These are phyloP conservation scores for Sebastes nivosus DNA, from an alignment of 2,797 vertebrate species.

Conservation along the genomic window DNA sequence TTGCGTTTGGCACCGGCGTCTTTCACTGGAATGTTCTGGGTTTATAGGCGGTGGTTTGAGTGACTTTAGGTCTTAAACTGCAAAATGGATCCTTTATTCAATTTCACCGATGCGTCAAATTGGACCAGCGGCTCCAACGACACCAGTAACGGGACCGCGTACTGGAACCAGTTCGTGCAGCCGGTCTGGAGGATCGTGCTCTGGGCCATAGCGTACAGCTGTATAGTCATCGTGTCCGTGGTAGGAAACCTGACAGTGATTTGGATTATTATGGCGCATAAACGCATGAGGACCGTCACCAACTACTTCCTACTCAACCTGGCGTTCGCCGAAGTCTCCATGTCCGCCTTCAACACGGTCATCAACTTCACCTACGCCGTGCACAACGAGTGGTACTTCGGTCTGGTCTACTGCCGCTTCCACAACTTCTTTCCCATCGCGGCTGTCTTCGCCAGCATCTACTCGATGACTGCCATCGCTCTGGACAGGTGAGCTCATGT, in stretches of 20 bases:
- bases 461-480: conserved; percentile 96
- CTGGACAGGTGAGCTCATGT: conserved; percentile 83
- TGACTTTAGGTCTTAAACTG: neutral
- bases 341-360: conserved; percentile 96
- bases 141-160: conserved; percentile 74
- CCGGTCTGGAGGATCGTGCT: conserved; percentile 92
- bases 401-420: conserved; percentile 94
- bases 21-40: neutral
- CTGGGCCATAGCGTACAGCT: conserved; percentile 91
- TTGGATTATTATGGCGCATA: conserved; percentile 97
- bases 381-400: conserved; percentile 98
- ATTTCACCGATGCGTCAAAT: conserved; percentile 53
- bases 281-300: conserved; percentile 96
- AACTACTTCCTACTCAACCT: conserved; percentile 97
- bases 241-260: conserved; percentile 93
- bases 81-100: conserved; percentile 80
- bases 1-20: neutral
- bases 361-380: conserved; percentile 95
- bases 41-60: too few species aligned
- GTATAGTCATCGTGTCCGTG: conserved; percentile 91
- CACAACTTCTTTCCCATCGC: conserved; percentile 99
- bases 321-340: conserved; percentile 94
- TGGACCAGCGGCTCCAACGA: conserved; percentile 61
- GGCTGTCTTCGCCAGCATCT: conserved; percentile 96
- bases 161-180: conserved; percentile 91